Evolutionary conservation across 2,888 invertebrate genomes (phyloP).

Genomic region (Dione vanillae): DNA sequence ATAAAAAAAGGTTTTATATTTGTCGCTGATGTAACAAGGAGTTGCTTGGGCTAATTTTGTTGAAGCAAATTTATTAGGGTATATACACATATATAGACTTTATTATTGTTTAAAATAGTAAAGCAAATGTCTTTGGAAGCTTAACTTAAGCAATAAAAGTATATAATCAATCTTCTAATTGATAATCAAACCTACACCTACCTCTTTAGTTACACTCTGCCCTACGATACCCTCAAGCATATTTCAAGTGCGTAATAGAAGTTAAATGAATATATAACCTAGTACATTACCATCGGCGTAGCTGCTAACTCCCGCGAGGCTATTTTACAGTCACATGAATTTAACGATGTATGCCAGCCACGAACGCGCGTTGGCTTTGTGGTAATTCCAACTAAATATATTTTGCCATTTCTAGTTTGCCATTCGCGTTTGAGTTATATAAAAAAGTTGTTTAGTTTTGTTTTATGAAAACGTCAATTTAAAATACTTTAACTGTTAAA

Average conservation of each 20-base stretch:
- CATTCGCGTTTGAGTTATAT: neutral
- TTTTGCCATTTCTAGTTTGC: neutral
- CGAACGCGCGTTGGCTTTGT: neutral
- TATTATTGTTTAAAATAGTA: no score
- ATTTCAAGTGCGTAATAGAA: neutral
- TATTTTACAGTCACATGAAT: neutral
- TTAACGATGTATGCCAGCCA: constrained; percentile 4
- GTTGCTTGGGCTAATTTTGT: no score
- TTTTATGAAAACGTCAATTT: no score
- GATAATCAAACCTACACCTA: no score
- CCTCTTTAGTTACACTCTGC: neutral
- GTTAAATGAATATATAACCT: neutral
- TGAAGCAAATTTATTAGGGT: no score
- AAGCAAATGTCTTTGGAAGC: no score
- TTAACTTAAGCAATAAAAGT: no score
- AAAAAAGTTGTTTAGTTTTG: neutral
- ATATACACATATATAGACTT: no score
- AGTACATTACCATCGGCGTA: neutral
- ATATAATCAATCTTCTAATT: no score
- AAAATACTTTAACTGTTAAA: no score
- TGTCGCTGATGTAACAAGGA: no score
- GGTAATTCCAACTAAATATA: neutral
- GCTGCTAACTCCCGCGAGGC: constrained; percentile 4
- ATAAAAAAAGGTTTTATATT: no score
- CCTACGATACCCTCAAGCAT: neutral